phyloP scores from a whole-genome alignment of 2,888 invertebrate species.

The Cyaniris semiargus region DNA sequence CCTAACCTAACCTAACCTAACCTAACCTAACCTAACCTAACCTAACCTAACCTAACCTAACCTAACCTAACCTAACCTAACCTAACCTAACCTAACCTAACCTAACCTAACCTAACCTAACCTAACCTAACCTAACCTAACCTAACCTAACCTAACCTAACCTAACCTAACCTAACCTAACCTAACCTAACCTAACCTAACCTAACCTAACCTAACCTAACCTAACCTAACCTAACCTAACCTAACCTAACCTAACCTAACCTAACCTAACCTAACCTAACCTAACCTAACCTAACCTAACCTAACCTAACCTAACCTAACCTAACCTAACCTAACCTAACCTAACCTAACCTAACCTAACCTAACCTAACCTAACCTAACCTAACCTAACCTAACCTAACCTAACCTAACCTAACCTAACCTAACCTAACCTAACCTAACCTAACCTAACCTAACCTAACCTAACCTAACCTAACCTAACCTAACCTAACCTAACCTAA shows the following conservation, averaged over 20 bases:
- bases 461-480: no score
- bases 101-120: constrained; percentile 33
- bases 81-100: no score
- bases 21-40: not conserved
- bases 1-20: constrained; percentile 36
- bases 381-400: no score
- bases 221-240: constrained; percentile 38
- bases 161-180: constrained; percentile 38
- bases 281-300: constrained; percentile 38
- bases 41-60: no score
- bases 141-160: constrained; percentile 38
- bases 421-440: no score
- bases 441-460: no score
- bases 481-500: no score
- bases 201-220: constrained; percentile 38
- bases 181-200: constrained; percentile 38
- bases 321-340: constrained; percentile 38
- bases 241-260: constrained; percentile 38
- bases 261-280: constrained; percentile 38
- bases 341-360: constrained; percentile 36
- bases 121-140: constrained; percentile 38
- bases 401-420: no score
- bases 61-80: no score
- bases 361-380: constrained; percentile 34
- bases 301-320: constrained; percentile 36